Evolutionary conservation across 2,797 vertebrate species (phyloP).

Genomic region (Neosilurus mollespiculum): DNA sequence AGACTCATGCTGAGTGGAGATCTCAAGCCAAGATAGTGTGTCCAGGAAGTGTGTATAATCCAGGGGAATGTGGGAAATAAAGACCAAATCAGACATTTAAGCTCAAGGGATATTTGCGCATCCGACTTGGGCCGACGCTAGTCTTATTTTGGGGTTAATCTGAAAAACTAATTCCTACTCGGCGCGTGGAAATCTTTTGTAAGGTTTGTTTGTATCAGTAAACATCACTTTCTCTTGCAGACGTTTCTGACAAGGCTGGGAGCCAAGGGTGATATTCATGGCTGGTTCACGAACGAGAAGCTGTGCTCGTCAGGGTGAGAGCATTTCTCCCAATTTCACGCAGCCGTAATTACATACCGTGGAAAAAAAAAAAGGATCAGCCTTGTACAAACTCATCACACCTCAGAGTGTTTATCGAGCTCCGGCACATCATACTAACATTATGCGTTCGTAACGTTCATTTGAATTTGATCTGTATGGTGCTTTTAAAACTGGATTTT

Average conservation of each 20-base stretch:
- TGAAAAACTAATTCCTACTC: not conserved
- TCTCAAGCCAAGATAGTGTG: not conserved
- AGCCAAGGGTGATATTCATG: slow-evolving; percentile 74
- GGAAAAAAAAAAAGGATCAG: slow-evolving; percentile 11
- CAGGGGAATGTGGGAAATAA: not conserved
- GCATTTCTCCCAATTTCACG: not conserved
- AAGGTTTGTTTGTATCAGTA: not conserved
- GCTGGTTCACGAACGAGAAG: slow-evolving; percentile 78
- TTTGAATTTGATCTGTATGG: too few species aligned
- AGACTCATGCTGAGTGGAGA: not conserved
- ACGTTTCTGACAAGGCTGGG: slow-evolving; percentile 79
- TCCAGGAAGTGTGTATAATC: not conserved
- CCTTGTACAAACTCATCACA: not conserved
- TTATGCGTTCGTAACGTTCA: too few species aligned
- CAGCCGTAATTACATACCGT: not conserved
- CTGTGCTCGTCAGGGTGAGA: slow-evolving; percentile 67
- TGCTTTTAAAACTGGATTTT: too few species aligned
- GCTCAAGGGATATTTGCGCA: not conserved
- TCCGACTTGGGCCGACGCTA: not conserved
- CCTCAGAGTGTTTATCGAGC: slow-evolving; percentile 1
- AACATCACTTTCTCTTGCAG: slow-evolving; percentile 62
- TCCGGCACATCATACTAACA: not conserved
- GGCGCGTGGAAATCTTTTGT: not conserved
- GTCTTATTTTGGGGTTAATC: not conserved
- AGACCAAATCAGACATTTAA: not conserved